These are phyloP conservation scores for Bettongia penicillata DNA, from an alignment of 2,113 vertebrate genomes.

Conservation along the genomic window DNA sequence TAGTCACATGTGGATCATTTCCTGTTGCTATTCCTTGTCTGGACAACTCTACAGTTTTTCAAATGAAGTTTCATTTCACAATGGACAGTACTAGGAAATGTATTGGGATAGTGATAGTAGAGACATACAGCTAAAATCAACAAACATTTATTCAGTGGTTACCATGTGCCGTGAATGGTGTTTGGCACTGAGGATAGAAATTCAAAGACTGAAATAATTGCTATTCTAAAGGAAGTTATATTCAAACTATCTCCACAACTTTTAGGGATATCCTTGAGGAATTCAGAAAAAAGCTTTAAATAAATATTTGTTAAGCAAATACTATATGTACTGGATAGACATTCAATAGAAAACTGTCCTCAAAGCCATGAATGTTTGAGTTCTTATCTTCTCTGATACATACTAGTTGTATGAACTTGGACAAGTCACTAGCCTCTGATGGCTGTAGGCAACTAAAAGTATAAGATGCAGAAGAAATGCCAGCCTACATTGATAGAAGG, in stretches of 20 bases:
- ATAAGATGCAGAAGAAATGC: too few relatives aligned
- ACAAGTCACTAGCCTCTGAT: too few relatives aligned
- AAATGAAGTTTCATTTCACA: not conserved
- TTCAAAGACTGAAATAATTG: not conserved
- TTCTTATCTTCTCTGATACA: too few relatives aligned
- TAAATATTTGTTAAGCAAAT: not conserved
- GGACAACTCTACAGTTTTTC: not conserved
- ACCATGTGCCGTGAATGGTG: not conserved
- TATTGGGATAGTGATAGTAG: not conserved
- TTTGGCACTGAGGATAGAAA: not conserved
- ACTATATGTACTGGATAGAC: not conserved
- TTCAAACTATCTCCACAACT: not conserved
- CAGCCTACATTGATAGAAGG: too few relatives aligned
- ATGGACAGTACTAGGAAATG: not conserved
- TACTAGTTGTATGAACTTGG: too few relatives aligned
- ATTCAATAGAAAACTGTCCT: too few relatives aligned
- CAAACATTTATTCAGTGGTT: not conserved
- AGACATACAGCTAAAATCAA: not conserved
- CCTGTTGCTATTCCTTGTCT: not conserved
- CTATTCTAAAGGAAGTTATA: not conserved
- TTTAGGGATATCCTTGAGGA: not conserved
- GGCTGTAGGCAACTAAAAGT: too few relatives aligned
- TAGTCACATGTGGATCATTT: not conserved
- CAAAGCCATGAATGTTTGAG: too few relatives aligned
- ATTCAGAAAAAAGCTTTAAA: not conserved